phyloP scores from a whole-genome alignment of 2,113 vertebrate species.

The Oceanodroma tethys region DNA sequence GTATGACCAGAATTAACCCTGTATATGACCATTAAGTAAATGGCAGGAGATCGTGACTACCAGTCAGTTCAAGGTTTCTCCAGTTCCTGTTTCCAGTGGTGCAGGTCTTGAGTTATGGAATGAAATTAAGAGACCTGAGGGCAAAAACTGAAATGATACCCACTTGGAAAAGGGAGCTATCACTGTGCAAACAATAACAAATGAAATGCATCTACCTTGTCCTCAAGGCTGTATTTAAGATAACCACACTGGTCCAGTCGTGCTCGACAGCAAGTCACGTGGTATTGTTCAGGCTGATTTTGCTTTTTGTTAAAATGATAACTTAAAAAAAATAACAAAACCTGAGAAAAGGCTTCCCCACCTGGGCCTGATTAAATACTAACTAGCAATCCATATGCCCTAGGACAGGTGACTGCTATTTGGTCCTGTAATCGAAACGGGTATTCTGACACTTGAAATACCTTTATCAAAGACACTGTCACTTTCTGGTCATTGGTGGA shows the following conservation, averaged over 20 bases:
- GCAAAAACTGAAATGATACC: background rate
- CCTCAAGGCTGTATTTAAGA: background rate
- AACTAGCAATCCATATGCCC: background rate
- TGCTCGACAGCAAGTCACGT: background rate
- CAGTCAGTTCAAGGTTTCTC: background rate
- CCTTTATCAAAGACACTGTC: background rate
- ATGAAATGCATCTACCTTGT: background rate
- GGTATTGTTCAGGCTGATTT: background rate
- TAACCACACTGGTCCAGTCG: background rate
- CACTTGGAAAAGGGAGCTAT: background rate
- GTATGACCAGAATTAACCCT: background rate
- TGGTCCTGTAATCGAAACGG: background rate
- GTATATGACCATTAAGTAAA: background rate
- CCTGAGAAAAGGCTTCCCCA: background rate
- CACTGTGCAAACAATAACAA: conserved; percentile 7
- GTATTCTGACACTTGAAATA: background rate
- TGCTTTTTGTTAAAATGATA: background rate
- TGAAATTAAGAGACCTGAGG: conserved; percentile 22
- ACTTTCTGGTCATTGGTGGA: background rate
- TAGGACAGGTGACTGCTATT: background rate
- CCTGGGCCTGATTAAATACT: background rate
- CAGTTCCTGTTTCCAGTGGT: conserved; percentile 7
- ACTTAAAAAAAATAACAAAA: background rate
- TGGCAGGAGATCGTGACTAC: background rate
- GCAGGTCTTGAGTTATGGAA: background rate